Evolutionary conservation across 2,888 invertebrate genomes (phyloP), one percentile per base, ranked within the genome.

Genomic region (Ephialtes manifestator): DNA sequence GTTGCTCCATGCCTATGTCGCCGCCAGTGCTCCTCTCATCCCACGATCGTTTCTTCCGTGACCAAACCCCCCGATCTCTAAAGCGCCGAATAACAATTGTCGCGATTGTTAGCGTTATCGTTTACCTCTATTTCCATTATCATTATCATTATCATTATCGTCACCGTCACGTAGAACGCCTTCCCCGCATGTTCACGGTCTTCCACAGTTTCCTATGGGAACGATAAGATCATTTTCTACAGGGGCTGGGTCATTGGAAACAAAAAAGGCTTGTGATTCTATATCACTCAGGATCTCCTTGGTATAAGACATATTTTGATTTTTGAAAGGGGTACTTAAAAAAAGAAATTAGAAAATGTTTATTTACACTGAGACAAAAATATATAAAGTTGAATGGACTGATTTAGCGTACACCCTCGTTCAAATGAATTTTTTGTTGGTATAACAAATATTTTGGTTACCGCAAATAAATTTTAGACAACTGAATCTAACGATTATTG

Each of bases 21-120:
- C 10, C 58, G 35, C 35, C 35, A 35, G 20, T 53, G 2, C 4
- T 51, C 65, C 35, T 31, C 20, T 35, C 43, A 15, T 48, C 43
- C 10, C 55, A 24, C 43, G 18, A 86, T 67, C 65, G 72, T 78
- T 28, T 43, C n/a, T 68, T 43, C 67, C 72, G 51, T 70, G 71
- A 82, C 76, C 43, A 13, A 53, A 35, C 18, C 58, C 58, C 60
- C 24, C 48, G 31, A 24, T 60, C 51, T 51, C 35, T 11, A 24
- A 60, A 79, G 68, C 75, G 53, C 43, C 58, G 55, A 51, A 84
- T 81, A 76, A 86, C 86, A 84, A 86, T 86, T 79, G 84, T 84
- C 78, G 53, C 75, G 71, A 85, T 85, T 84, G 81, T 87, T 81
- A 83, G 77, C 83, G 84, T 89, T 88, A 89, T 89, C 87, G 85